These are phyloP conservation scores for Ctenicera cuprea DNA, from an alignment of 2,888 invertebrate species.

Conservation along the genomic window DNA sequence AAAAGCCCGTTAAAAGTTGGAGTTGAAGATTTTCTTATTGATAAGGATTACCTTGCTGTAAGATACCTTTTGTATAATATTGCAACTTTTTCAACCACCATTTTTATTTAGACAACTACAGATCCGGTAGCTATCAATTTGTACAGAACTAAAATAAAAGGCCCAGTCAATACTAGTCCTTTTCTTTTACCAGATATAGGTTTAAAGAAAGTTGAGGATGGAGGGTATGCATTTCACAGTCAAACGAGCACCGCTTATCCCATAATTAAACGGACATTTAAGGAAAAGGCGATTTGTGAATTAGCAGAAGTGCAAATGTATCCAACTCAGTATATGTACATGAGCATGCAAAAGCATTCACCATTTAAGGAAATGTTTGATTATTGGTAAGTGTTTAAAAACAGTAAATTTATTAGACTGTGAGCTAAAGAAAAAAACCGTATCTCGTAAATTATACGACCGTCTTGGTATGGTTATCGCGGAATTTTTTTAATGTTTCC, in stretches of 20 bases:
- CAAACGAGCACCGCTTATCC: constrained; percentile 82
- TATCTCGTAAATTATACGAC: too few relatives aligned
- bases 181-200: constrained; percentile 77
- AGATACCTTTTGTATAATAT: constrained; percentile 48
- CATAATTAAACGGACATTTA: constrained; percentile 79
- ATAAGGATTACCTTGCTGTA: constrained; percentile 79
- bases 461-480: too few relatives aligned
- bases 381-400: constrained; percentile 73
- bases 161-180: constrained; percentile 64
- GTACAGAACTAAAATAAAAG: constrained; percentile 76
- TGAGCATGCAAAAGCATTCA: constrained; percentile 77
- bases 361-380: constrained; percentile 79
- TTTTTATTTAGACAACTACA: constrained; percentile 76
- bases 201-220: constrained; percentile 76
- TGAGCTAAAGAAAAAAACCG: not conserved
- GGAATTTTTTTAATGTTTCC: too few relatives aligned
- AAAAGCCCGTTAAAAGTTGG: constrained; percentile 77
- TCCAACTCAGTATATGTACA: constrained; percentile 76
- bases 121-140: constrained; percentile 78
- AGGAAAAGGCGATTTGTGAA: constrained; percentile 81
- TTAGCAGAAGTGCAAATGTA: constrained; percentile 79
- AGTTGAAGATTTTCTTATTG: constrained; percentile 79
- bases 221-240: constrained; percentile 83
- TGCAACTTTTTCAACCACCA: not conserved
- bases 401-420: constrained; percentile 1